Evolutionary conservation across 92 coral and sea anemone genomes (phyloP), one percentile per base, ranked within the genome.

Genomic region (Porites divaricata): DNA sequence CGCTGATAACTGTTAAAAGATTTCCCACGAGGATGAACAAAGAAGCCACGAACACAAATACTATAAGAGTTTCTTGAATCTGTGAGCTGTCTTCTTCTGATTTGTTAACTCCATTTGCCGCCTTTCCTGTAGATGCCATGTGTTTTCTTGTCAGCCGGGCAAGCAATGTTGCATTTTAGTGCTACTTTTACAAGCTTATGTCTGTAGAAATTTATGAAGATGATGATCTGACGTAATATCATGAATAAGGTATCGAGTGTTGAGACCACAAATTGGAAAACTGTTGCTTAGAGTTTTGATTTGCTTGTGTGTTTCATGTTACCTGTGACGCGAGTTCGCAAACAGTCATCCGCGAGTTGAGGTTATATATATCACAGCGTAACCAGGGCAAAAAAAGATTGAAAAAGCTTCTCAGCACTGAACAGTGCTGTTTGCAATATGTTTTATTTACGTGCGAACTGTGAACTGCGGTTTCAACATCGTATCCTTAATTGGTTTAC

Each of bases 1-100:
- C 68, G 67, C 93, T 92, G 62, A 92, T 58, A 19, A 90, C 52
- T 41, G 92, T 87, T 12, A 94, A 62, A 57, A 89, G 21, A 54
- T 94, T 94, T 72, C 79, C 92, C 17, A 80, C 67, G 8, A 91
- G 74, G 8, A 87, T 87, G 1, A 92, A 28, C 35, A 81, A 21
- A 0, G 94, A 92, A 58, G 86, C 57, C 59, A 79, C 74, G n/a
- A 76, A 58, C 68, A 92, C 54, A 19, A 88, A 52, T 28, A 82
- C 67, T 49, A 83, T 77, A 14, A 91, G 67, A 9, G 87, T 64
- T 11, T 88, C 57, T 35, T 80, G 78, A 35, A 80, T 75, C 68
- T 80, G 67, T 5, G 76, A 16, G n/a, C 76, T 52, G 57, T 28
- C 67, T 68, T 56, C 41, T 0, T n/a, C 48, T 26, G 35, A 19